phyloP scores from a whole-genome alignment of 2,113 vertebrate genomes.

The Oryzias curvinotus region DNA sequence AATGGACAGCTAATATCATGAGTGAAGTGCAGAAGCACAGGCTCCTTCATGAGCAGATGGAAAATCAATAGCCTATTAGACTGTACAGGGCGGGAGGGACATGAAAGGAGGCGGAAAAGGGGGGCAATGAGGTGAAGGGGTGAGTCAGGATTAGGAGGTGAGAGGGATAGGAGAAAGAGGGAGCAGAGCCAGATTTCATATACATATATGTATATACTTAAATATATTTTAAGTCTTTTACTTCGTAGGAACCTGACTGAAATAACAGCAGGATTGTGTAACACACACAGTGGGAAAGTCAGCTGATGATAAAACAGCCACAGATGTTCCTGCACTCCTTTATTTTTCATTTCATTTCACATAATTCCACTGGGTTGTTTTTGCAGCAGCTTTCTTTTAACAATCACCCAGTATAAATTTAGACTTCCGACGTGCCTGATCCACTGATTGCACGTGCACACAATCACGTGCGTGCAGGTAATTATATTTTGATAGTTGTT shows the following conservation, averaged over 20 bases:
- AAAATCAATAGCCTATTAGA: slow-evolving; percentile 98
- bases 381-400: neutral
- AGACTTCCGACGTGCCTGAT: neutral
- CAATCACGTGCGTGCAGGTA: neutral
- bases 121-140: slow-evolving; percentile 10
- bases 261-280: neutral
- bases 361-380: slow-evolving; percentile 10
- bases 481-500: slow-evolving; percentile 2
- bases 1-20: slow-evolving; percentile 91
- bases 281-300: neutral
- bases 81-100: slow-evolving; percentile 77
- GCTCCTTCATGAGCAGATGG: slow-evolving; percentile 84
- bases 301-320: neutral
- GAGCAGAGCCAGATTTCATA: neutral
- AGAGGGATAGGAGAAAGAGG: neutral
- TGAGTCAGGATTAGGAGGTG: slow-evolving; percentile 16
- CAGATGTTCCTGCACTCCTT: slow-evolving; percentile 11
- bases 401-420: neutral
- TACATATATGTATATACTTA: neutral
- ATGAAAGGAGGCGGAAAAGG: slow-evolving; percentile 11
- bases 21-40: slow-evolving; percentile 87
- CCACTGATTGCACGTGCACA: neutral
- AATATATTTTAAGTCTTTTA: neutral
- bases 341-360: slow-evolving; percentile 21
- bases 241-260: neutral